phyloP scores from a whole-genome alignment of 1,140 invertebrate species.

The Phthorimaea operculella region DNA sequence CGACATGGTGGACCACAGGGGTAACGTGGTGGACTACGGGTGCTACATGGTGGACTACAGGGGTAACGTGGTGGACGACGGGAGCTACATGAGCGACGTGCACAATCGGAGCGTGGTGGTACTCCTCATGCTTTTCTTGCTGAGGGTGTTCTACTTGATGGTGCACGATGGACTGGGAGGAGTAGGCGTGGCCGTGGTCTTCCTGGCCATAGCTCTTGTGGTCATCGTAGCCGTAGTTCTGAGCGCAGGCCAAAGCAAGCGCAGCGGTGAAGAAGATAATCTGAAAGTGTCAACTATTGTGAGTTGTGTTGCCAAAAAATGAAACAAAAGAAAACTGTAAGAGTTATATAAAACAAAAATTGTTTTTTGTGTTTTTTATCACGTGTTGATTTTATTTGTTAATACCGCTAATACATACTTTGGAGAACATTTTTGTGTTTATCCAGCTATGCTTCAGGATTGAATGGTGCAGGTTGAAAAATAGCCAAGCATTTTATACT shows the following conservation, averaged over 20 bases:
- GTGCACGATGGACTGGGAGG: slow-evolving; percentile 5
- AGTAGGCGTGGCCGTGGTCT: not conserved
- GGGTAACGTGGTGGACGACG: slow-evolving; percentile 14
- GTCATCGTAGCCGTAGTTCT: not conserved
- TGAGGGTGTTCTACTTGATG: not conserved
- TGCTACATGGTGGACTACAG: slow-evolving; percentile 15
- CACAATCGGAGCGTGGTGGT: slow-evolving; percentile 1
- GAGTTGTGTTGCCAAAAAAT: not conserved
- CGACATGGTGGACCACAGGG: not conserved
- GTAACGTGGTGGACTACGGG: slow-evolving; percentile 13
- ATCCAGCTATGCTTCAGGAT: not conserved
- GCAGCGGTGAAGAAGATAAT: not conserved
- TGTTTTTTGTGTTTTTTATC: too few relatives aligned
- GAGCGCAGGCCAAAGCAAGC: not conserved
- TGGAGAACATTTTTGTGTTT: slow-evolving; percentile 6
- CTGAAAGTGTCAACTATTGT: not conserved
- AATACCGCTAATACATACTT: not conserved
- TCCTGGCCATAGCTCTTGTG: too few relatives aligned
- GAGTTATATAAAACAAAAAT: too few relatives aligned
- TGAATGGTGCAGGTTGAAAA: not conserved
- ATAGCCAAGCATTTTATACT: not conserved
- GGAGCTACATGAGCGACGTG: slow-evolving; percentile 8
- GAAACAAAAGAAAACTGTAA: not conserved
- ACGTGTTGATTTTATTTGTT: too few relatives aligned
- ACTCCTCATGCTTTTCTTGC: not conserved